Conservation (phyloP, 2,113 vertebrate species). For the Camelus dromedarius region DNA sequence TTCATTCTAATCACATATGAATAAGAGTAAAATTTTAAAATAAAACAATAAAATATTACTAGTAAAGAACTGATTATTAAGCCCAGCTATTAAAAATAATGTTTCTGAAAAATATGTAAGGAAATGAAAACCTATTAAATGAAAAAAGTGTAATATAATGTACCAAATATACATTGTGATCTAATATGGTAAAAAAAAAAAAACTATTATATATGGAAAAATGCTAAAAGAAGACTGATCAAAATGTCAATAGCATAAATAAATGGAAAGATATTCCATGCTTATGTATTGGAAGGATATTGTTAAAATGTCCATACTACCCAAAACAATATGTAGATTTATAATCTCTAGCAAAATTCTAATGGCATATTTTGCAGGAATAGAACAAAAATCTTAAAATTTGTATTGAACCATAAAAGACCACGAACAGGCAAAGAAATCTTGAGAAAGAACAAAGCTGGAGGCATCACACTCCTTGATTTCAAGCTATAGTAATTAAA, state of each 20-base stretch:
- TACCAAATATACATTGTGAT: background rate
- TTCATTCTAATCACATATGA: background rate
- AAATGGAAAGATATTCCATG: background rate
- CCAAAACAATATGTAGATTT: too few relatives aligned
- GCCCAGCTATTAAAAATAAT: background rate
- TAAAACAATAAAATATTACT: background rate
- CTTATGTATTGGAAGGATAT: too few relatives aligned
- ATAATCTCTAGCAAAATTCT: too few relatives aligned
- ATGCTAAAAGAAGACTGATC: constrained; percentile 8
- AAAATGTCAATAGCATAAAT: background rate
- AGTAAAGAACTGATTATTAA: background rate
- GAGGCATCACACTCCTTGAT: too few relatives aligned
- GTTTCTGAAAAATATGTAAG: background rate
- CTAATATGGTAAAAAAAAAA: background rate
- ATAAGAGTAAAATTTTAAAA: background rate
- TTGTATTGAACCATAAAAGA: too few relatives aligned
- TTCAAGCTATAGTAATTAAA: too few relatives aligned
- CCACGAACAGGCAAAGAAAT: too few relatives aligned
- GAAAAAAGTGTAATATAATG: background rate
- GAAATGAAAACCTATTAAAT: background rate
- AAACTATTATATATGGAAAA: background rate
- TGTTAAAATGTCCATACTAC: too few relatives aligned
- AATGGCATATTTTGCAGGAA: too few relatives aligned
- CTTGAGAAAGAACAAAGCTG: too few relatives aligned
- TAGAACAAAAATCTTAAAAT: too few relatives aligned